Percentiles rank a stretch among this genome's conserved stretches.
These are phyloP conservation scores for Anastrepha obliqua DNA, from an alignment of 1,140 invertebrate genomes.

Conservation along the genomic window DNA sequence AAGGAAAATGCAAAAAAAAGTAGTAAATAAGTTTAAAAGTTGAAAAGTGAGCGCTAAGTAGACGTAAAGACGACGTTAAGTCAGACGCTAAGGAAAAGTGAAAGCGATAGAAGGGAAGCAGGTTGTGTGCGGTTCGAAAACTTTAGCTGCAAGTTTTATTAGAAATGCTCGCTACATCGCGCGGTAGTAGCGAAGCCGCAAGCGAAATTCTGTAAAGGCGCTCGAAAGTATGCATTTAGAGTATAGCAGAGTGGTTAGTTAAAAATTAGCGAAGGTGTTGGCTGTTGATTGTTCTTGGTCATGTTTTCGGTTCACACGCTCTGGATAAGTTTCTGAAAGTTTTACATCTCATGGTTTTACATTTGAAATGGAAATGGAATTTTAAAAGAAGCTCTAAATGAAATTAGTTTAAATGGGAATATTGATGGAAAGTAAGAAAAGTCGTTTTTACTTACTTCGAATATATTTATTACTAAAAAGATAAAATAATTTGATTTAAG, in stretches of 20 bases:
- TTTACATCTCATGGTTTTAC: slow-evolving; percentile 13
- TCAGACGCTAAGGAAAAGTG: neutral
- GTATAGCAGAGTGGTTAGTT: neutral
- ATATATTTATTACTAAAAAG: too few relatives aligned
- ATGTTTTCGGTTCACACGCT: slow-evolving; percentile 8
- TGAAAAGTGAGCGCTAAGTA: slow-evolving; percentile 49
- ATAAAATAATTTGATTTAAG: too few relatives aligned
- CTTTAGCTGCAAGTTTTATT: slow-evolving; percentile 2
- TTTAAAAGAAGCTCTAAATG: neutral
- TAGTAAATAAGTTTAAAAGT: slow-evolving; percentile 47
- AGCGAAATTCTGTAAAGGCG: too few relatives aligned
- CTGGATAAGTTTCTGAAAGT: neutral
- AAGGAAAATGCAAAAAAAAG: slow-evolving; percentile 60
- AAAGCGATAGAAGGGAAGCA: neutral
- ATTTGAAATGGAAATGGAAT: neutral
- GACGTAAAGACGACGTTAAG: slow-evolving; percentile 12
- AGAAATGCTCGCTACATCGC: neutral
- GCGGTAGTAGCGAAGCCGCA: too few relatives aligned
- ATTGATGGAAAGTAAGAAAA: too few relatives aligned
- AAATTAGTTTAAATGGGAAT: too few relatives aligned
- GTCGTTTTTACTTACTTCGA: too few relatives aligned
- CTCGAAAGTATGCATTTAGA: neutral
- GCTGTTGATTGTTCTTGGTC: neutral
- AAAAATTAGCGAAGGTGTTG: slow-evolving; percentile 48
- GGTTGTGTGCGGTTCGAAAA: neutral